Conservation (phyloP, 2,113 vertebrate species). For the Nothoprocta pentlandii region DNA sequence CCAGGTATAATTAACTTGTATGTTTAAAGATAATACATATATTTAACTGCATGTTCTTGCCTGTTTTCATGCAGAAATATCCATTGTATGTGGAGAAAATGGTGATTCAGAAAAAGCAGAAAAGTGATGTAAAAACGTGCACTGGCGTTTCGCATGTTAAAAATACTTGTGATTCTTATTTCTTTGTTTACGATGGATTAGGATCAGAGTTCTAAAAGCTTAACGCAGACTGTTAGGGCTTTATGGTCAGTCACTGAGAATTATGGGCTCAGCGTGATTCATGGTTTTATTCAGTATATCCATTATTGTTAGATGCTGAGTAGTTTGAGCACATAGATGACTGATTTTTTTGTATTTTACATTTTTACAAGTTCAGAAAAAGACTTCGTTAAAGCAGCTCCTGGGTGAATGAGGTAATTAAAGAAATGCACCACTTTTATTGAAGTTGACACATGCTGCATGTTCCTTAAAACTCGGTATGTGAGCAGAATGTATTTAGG, state of each 20-base stretch:
- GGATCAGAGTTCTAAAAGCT: conserved; percentile 47
- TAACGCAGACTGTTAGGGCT: not conserved
- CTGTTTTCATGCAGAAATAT: not conserved
- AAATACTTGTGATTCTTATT: conserved; percentile 18
- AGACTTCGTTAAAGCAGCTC: conserved; percentile 27
- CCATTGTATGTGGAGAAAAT: not conserved
- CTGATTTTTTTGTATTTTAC: conserved; percentile 6
- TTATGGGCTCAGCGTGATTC: conserved; percentile 26
- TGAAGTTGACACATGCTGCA: conserved; percentile 54
- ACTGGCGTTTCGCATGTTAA: not conserved
- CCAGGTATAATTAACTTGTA: not conserved
- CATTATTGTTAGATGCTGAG: conserved; percentile 43
- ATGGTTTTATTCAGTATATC: conserved; percentile 21
- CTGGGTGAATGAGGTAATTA: conserved; percentile 54
- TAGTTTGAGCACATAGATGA: conserved; percentile 17
- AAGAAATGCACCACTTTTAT: conserved; percentile 41
- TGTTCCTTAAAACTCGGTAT: conserved; percentile 28
- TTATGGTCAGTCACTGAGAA: conserved; percentile 51
- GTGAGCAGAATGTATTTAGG: conserved; percentile 51
- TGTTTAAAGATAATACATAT: not conserved
- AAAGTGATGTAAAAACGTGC: not conserved
- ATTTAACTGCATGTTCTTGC: not conserved
- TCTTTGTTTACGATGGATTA: not conserved
- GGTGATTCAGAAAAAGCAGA: not conserved
- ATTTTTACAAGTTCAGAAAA: conserved; percentile 44